Evolutionary conservation across 1,140 invertebrate species (phyloP).

Genomic region (Metaphire vulgaris): DNA sequence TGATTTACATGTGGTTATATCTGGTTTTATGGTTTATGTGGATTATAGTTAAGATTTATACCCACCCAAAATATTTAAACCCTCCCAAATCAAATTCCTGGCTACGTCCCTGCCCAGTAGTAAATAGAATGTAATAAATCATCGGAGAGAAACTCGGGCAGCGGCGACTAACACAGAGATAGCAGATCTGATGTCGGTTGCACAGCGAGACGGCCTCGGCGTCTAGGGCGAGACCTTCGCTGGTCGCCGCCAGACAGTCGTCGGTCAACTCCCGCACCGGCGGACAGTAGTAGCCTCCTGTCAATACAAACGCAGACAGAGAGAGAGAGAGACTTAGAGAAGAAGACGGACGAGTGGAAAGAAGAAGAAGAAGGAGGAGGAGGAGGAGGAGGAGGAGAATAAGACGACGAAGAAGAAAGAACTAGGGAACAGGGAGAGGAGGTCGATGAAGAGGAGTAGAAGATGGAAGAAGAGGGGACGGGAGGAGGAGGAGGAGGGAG

Average conservation of each 20-base stretch:
- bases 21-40: too few species aligned
- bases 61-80: too few species aligned
- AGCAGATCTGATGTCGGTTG: constrained; percentile 30
- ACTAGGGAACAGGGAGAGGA: neutral
- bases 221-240: constrained; percentile 22
- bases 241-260: constrained; percentile 15
- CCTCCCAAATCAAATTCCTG: too few species aligned
- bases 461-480: neutral
- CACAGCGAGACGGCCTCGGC: constrained; percentile 26
- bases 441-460: neutral
- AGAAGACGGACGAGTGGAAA: neutral
- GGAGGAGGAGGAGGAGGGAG: neutral
- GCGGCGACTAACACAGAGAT: constrained; percentile 26
- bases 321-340: neutral
- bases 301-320: neutral
- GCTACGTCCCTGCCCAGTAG: too few species aligned
- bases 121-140: too few species aligned
- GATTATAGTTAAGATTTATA: too few species aligned
- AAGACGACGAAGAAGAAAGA: neutral
- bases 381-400: neutral
- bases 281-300: constrained; percentile 6
- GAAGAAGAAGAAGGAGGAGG: neutral
- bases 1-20: too few species aligned
- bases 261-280: constrained; percentile 8
- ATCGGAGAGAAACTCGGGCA: too few species aligned